These are phyloP conservation scores for Diploptera punctata DNA, from an alignment of 2,888 invertebrate genomes.

Conservation along the genomic window DNA sequence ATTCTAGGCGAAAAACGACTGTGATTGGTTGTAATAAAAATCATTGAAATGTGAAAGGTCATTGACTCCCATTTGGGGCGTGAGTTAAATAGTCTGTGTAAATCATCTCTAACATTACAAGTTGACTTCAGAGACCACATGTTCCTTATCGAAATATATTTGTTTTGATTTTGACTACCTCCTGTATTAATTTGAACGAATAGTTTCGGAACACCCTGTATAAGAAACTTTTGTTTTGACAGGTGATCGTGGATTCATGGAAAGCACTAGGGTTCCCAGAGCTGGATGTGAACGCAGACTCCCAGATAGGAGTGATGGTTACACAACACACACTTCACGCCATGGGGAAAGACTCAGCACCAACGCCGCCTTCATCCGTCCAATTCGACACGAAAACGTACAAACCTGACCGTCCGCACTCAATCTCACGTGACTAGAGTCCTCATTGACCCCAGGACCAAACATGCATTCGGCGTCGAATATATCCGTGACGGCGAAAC, in stretches of 20 bases:
- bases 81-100: too few relatives aligned
- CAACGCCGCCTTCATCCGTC: conserved; percentile 71
- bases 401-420: conserved; percentile 58
- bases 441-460: conserved; percentile 62
- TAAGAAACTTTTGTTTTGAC: too few relatives aligned
- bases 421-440: conserved; percentile 63
- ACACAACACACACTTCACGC: conserved; percentile 66
- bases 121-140: too few relatives aligned
- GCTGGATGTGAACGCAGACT: conserved; percentile 49
- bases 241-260: conserved; percentile 64
- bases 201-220: too few relatives aligned
- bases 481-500: conserved; percentile 48
- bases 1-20: too few relatives aligned
- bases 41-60: too few relatives aligned
- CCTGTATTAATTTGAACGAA: too few relatives aligned
- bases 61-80: too few relatives aligned
- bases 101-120: too few relatives aligned
- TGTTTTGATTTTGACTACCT: too few relatives aligned
- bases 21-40: too few relatives aligned
- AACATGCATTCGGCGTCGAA: conserved; percentile 61
- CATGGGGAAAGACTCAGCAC: conserved; percentile 67
- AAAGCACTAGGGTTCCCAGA: conserved; percentile 66
- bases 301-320: conserved; percentile 66
- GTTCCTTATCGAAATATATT: too few relatives aligned
- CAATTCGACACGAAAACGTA: conserved; percentile 63